Percentiles rank a stretch among this genome's conserved stretches.
These are phyloP conservation scores for Rhizoglyphus robini DNA, from an alignment of 1,140 invertebrate genomes.

Conservation along the genomic window DNA sequence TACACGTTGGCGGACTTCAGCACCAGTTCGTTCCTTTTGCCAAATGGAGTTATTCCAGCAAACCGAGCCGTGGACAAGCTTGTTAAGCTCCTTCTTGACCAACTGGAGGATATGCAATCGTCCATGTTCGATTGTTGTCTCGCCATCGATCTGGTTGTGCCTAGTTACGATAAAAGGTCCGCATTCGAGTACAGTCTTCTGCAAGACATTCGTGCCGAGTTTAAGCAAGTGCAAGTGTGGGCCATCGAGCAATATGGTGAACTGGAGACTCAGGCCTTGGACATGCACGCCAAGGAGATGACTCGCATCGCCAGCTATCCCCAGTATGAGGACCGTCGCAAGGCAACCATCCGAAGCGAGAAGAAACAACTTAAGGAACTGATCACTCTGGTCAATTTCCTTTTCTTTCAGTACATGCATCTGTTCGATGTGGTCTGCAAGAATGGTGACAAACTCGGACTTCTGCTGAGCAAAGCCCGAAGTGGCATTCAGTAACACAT, in stretches of 20 bases:
- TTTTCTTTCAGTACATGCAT: neutral
- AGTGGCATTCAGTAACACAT: neutral
- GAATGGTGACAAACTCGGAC: neutral
- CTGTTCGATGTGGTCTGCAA: neutral
- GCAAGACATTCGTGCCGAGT: neutral
- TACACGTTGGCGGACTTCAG: neutral
- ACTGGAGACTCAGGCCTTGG: neutral
- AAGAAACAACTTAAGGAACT: neutral
- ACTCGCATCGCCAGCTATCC: neutral
- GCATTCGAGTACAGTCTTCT: neutral
- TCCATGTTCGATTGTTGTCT: neutral
- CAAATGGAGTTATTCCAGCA: neutral
- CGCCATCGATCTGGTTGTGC: neutral
- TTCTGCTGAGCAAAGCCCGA: neutral
- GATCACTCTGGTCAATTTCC: neutral
- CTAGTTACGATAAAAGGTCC: neutral
- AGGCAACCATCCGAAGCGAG: neutral
- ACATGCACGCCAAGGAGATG: neutral
- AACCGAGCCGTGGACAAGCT: neutral
- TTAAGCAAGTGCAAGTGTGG: neutral
- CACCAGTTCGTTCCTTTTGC: neutral
- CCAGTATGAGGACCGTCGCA: constrained; percentile 6
- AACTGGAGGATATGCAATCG: neutral
- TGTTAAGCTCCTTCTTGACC: neutral
- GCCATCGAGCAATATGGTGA: neutral